phyloP scores from a whole-genome alignment of 30 jellyfish, hydroid and myxozoan genomes.

The Chironex yamaguchii region DNA sequence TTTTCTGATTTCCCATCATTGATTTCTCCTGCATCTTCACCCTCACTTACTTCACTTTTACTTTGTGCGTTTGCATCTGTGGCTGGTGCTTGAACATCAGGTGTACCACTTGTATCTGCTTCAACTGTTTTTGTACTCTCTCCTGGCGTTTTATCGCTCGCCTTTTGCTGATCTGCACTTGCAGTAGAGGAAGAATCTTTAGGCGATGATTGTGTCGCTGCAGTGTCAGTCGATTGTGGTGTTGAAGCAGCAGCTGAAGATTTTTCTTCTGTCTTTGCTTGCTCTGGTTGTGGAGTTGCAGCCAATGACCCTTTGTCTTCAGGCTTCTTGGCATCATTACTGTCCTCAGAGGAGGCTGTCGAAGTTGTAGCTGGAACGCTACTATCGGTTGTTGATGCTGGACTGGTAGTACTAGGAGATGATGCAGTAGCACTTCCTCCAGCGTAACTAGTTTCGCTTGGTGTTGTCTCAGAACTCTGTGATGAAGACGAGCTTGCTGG shows the following conservation, averaged over 20 bases:
- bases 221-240: background rate
- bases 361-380: background rate
- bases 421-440: background rate
- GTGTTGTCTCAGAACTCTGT: background rate
- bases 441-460: too few species aligned
- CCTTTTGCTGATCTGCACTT: background rate
- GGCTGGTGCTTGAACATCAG: conserved; percentile 5
- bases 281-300: background rate
- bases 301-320: background rate
- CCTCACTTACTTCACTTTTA: conserved; percentile 52
- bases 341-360: too few species aligned
- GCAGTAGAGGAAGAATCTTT: background rate
- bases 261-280: background rate
- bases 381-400: background rate
- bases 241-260: background rate
- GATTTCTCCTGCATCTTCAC: conserved; percentile 33
- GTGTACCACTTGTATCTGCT: background rate
- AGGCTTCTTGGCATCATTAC: background rate
- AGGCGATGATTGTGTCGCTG: background rate
- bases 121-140: background rate
- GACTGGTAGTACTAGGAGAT: background rate
- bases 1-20: conserved; percentile 2
- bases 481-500: background rate
- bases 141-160: background rate
- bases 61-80: conserved; percentile 17